Evolutionary conservation across 2,797 vertebrate genomes (phyloP).

Genomic region (Enteromius thamalakanensis): DNA sequence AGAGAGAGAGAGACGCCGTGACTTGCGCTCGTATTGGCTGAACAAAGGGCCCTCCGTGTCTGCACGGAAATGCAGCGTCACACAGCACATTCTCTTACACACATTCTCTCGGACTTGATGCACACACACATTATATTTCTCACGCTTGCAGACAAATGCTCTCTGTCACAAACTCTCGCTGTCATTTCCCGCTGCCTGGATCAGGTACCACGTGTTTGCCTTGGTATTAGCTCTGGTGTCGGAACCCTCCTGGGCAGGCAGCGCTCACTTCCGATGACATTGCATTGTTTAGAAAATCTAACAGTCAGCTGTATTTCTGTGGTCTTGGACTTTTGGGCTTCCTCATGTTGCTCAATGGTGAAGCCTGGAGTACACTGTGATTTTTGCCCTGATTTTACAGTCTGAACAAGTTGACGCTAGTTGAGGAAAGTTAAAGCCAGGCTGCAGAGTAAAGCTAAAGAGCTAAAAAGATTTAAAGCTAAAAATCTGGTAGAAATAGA

Average conservation of each 20-base stretch:
- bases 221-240: conserved; percentile 29
- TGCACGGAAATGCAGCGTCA: conserved; percentile 49
- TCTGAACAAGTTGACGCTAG: too few species aligned
- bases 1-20: conserved; percentile 63
- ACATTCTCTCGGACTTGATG: conserved; percentile 17
- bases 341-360: background rate
- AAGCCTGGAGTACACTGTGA: background rate
- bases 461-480: too few species aligned
- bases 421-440: too few species aligned
- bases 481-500: too few species aligned
- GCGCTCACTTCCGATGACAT: conserved; percentile 25
- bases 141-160: conserved; percentile 51
- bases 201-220: conserved; percentile 23
- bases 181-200: conserved; percentile 36
- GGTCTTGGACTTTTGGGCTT: background rate
- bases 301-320: conserved; percentile 40
- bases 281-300: conserved; percentile 30
- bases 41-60: conserved; percentile 55
- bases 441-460: too few species aligned
- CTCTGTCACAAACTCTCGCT: conserved; percentile 49
- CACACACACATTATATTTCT: conserved; percentile 40
- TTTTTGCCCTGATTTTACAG: too few species aligned
- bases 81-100: conserved; percentile 38
- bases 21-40: conserved; percentile 40
- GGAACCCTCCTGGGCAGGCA: conserved; percentile 6